Evolutionary conservation across 2,797 vertebrate species (phyloP), one percentile per base, ranked within the genome.

Genomic region (Cossypha polioptera): DNA sequence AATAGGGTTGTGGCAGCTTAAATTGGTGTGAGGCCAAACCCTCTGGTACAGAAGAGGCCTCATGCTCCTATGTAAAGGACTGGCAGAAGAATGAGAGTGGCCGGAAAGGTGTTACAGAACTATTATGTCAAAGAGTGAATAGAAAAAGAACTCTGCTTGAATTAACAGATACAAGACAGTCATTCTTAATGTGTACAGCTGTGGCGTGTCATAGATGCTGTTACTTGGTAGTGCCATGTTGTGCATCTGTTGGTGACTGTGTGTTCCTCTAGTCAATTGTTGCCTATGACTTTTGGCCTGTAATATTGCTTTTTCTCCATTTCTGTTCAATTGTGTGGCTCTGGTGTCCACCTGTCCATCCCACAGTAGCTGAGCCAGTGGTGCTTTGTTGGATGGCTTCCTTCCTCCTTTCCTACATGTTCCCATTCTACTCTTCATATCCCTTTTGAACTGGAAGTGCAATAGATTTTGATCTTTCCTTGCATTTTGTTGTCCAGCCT

Each of bases 131-230:
- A 82, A 81, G 31, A 57, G 18, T 51, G 77, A 83, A 71, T n/a
- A 80, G 89, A 83, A 74, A 63, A 83, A 92, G 48, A 59, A 11
- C 38, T 92, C 53, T 25, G n/a, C 78, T 82, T 89, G 72, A 88
- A 81, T 73, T 71, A 65, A 50, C 20, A 88, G 74, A 86, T 83
- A 95, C 84, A 95, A 92, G 89, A 53, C 87, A 57, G 65, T 86
- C 81, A 90, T 96, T 96, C 91, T 95, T 87, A 42, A 87, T 58
- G 42, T 25, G 59, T 93, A 92, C 88, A 95, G 92, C 92, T 94
- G 94, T 94, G 88, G 33, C 0, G 0, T 71, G 74, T 90, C 55
- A 48, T 36, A 87, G 86, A 74, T 86, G 36, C 78, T 65, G 43
- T 93, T 89, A 90, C 91, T 96, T 95, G 95, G 87, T 89, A 73